Evolutionary conservation across 1,140 invertebrate genomes (phyloP).

Genomic region (Druon quercuslanigerum): DNA sequence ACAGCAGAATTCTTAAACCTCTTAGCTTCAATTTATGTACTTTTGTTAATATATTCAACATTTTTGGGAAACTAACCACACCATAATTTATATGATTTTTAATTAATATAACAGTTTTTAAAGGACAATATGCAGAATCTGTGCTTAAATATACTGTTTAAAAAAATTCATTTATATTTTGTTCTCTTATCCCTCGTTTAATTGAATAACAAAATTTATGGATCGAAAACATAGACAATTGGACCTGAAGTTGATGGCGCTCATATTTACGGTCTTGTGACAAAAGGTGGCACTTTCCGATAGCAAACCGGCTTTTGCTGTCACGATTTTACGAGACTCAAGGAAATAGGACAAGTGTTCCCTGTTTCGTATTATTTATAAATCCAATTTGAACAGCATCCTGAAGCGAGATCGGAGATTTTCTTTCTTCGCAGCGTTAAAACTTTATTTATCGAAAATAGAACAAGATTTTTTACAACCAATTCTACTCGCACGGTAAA

Average conservation of each 20-base stretch:
- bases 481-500: neutral
- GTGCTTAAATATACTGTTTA: no score
- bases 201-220: no score
- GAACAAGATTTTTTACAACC: constrained; percentile 10
- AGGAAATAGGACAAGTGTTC: constrained; percentile 1
- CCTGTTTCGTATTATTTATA: constrained; percentile 9
- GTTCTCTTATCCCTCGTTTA: no score
- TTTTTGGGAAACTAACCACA: no score
- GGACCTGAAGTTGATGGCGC: neutral
- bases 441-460: neutral
- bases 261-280: constrained; percentile 1
- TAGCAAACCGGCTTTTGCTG: constrained; percentile 15
- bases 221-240: neutral
- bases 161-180: no score
- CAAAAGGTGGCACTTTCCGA: constrained; percentile 8
- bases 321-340: constrained; percentile 13
- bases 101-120: no score
- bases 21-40: no score
- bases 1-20: no score
- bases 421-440: neutral
- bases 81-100: no score
- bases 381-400: constrained; percentile 12
- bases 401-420: neutral
- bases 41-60: no score
- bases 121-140: no score